Evolutionary conservation across 2,797 vertebrate species (phyloP).

Genomic region (Cyprinella venusta): DNA sequence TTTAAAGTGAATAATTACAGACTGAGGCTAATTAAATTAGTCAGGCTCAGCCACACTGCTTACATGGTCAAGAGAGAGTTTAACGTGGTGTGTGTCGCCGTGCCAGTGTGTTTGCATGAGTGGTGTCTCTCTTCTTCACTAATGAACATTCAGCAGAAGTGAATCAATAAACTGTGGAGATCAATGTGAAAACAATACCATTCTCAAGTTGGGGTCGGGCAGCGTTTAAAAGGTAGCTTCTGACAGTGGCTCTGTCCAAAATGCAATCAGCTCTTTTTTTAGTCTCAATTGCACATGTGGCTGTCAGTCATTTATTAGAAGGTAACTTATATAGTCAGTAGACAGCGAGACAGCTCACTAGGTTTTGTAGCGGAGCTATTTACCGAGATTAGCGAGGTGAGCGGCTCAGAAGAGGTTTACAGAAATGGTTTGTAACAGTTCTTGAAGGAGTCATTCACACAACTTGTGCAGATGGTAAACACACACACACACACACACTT

Average conservation of each 20-base stretch:
- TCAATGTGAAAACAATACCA: background rate
- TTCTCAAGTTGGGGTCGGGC: background rate
- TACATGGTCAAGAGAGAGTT: slow-evolving; percentile 8
- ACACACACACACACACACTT: background rate
- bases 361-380: background rate
- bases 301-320: slow-evolving; percentile 4
- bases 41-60: slow-evolving; percentile 35
- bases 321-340: background rate
- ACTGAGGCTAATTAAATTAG: slow-evolving; percentile 41
- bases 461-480: slow-evolving; percentile 2
- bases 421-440: slow-evolving; percentile 7
- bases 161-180: slow-evolving; percentile 12
- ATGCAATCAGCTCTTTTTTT: background rate
- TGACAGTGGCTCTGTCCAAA: background rate
- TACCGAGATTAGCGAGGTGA: slow-evolving; percentile 14
- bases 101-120: background rate
- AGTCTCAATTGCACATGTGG: background rate
- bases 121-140: slow-evolving; percentile 6
- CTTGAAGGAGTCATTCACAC: slow-evolving; percentile 2
- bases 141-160: slow-evolving; percentile 16
- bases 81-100: background rate
- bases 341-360: background rate
- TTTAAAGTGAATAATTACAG: slow-evolving; percentile 50
- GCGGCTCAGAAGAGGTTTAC: background rate
- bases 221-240: background rate